These are phyloP conservation scores for Drosophila jambulina DNA, from an alignment of 1,140 invertebrate species.

Conservation along the genomic window DNA sequence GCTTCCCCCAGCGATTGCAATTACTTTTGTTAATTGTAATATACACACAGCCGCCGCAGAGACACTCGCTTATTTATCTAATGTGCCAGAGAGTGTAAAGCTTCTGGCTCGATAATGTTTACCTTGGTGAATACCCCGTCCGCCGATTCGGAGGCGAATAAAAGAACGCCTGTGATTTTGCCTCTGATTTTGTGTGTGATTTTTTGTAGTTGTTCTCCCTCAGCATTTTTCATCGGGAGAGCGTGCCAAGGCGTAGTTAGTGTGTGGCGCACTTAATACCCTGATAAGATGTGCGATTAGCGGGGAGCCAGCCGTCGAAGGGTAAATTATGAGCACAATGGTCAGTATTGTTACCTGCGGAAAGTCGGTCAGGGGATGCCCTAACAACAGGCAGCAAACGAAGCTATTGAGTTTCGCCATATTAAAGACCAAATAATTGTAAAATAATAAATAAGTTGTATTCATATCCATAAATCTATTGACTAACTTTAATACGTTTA, in stretches of 20 bases:
- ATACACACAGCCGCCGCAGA: constrained; percentile 34
- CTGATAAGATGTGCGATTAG: constrained; percentile 77
- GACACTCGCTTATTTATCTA: constrained; percentile 63
- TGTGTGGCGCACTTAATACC: constrained; percentile 67
- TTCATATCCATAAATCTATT: neutral
- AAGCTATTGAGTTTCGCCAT: too few relatives aligned
- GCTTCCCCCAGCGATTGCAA: constrained; percentile 54
- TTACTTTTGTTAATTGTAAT: constrained; percentile 80
- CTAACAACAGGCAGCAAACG: neutral
- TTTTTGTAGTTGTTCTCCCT: constrained; percentile 28
- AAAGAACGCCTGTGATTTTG: constrained; percentile 65
- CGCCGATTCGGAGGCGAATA: neutral
- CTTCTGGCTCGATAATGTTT: constrained; percentile 55
- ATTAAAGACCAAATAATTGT: neutral
- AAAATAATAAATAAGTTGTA: neutral
- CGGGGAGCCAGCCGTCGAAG: constrained; percentile 43
- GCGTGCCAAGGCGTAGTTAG: constrained; percentile 72
- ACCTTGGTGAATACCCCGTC: constrained; percentile 73
- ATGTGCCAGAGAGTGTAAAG: constrained; percentile 42
- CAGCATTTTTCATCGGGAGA: constrained; percentile 47
- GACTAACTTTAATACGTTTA: too few relatives aligned
- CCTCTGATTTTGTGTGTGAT: constrained; percentile 59
- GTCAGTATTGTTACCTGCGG: constrained; percentile 1
- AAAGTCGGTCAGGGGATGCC: constrained; percentile 19
- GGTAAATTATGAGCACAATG: constrained; percentile 59